Conservation (phyloP, 2,797 vertebrate species). For the Sebastes iracundus region DNA sequence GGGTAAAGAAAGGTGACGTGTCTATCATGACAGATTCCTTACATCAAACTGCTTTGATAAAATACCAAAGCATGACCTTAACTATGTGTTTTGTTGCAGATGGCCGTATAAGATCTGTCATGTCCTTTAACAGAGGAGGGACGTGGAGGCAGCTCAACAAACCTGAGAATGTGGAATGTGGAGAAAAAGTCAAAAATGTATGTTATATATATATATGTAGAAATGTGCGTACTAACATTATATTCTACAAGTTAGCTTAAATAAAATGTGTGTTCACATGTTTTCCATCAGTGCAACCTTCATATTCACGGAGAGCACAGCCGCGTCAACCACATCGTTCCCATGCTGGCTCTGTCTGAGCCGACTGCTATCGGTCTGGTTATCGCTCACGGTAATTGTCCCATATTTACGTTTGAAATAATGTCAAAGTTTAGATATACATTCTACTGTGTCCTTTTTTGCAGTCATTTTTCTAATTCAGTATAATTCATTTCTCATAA, state of each 20-base stretch:
- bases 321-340: slow-evolving; percentile 76
- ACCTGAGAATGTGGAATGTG: slow-evolving; percentile 82
- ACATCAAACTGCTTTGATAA: background rate
- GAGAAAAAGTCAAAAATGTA: slow-evolving; percentile 63
- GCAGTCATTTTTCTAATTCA: background rate
- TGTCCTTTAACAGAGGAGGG: slow-evolving; percentile 84
- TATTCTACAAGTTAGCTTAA: background rate
- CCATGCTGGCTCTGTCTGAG: slow-evolving; percentile 82
- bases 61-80: background rate
- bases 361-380: slow-evolving; percentile 81
- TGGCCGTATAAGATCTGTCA: slow-evolving; percentile 81
- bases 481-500: background rate
- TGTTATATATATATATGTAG: background rate
- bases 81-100: slow-evolving; percentile 66
- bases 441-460: background rate
- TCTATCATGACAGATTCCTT: background rate
- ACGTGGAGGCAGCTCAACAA: slow-evolving; percentile 80
- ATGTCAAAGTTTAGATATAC: background rate
- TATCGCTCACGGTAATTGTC: slow-evolving; percentile 82
- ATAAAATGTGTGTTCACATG: background rate
- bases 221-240: background rate
- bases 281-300: slow-evolving; percentile 81
- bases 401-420: background rate
- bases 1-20: background rate
- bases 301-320: slow-evolving; percentile 87